Base-by-base conservation (phyloP, 2,113 vertebrate species). In the Sciurus niger region DNA sequence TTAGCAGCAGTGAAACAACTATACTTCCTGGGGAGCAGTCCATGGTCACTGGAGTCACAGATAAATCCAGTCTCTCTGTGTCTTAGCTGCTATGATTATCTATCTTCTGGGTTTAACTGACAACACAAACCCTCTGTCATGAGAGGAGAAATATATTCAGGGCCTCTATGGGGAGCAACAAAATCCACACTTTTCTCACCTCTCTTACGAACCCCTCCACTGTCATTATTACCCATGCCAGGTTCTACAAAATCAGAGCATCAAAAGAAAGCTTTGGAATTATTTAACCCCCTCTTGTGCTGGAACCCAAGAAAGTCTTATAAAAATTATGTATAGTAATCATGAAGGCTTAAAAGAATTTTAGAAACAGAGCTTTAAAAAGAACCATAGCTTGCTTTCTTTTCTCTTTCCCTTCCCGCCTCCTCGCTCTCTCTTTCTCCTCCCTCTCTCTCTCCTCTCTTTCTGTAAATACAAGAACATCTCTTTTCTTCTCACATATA, bases 291-390 rank as follows among this genome's bases (percentile, higher is more conserved):
- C 53, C 30, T 92, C 80, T 82, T 63, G 72, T 87, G 43, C 82
- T 79, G 28, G 22, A 88, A 95, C 17, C 37, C 60, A 72, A 30
- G 13, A 58, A 14, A 30, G 25, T 34, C 14, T 92, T 74, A 65
- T 76, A 91, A 90, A 63, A 80, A 83, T 40, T 13, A 77, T 43
- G 40, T 68, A 48, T 77, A 73, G 68, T 89, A 78, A 74, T 77
- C 84, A 94, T 30, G 40, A 96, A 90, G 53, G 48, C 53, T 90
- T 90, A 68, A 94, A 88, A 37, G 67, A 87, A 85, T 94, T 95
- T 96, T 84, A 94, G 30, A 90, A 90, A 93, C 18, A 94, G 37
- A 90, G 43, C 58, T 68, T 40, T 88, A 67, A 46, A 80, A 76
- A 76, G 55, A 83, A 48, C 46, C 30, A 72, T 8, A 85, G 28